These are phyloP conservation scores for Nyleta sp. DNA, from an alignment of 2,888 invertebrate species.

Conservation along the genomic window DNA sequence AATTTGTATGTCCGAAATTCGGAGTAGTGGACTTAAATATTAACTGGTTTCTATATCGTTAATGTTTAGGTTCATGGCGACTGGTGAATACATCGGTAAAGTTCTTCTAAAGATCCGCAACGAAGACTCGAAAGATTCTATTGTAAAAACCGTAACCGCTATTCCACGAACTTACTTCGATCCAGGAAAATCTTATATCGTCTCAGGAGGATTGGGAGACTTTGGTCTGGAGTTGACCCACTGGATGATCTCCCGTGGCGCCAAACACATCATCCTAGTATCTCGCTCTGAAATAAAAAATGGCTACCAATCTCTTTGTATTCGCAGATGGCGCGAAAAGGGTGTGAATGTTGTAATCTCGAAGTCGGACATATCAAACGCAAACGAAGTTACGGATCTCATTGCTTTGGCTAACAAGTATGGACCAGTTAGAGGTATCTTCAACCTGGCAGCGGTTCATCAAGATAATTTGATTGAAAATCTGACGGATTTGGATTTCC, in stretches of 20 bases:
- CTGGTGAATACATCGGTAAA: slow-evolving; percentile 99
- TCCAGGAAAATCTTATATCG: slow-evolving; percentile 89
- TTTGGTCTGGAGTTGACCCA: slow-evolving; percentile 97
- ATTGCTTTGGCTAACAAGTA: slow-evolving; percentile 79
- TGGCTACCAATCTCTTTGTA: slow-evolving; percentile 95
- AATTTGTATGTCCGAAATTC: too few relatives aligned
- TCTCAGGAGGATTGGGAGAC: slow-evolving; percentile 96
- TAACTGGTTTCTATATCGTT: too few relatives aligned
- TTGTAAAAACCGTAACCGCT: slow-evolving; percentile 88
- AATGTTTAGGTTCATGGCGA: slow-evolving; percentile 97
- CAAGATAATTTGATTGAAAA: slow-evolving; percentile 95
- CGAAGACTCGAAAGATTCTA: slow-evolving; percentile 84
- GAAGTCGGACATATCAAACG: slow-evolving; percentile 79
- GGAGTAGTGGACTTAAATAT: too few relatives aligned
- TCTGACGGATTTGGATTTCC: slow-evolving; percentile 91
- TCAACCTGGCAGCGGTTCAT: slow-evolving; percentile 97
- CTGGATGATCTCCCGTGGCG: slow-evolving; percentile 95
- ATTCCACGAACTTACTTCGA: slow-evolving; percentile 94
- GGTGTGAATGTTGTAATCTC: slow-evolving; percentile 83
- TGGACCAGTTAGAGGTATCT: slow-evolving; percentile 89
- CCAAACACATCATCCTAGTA: slow-evolving; percentile 91
- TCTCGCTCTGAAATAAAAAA: slow-evolving; percentile 95
- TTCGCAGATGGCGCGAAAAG: slow-evolving; percentile 86
- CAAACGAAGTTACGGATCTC: slow-evolving; percentile 80
- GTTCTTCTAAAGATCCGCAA: slow-evolving; percentile 95